Conservation (phyloP, 2,797 vertebrate genomes). For the Mormyrus proboscirostris region DNA sequence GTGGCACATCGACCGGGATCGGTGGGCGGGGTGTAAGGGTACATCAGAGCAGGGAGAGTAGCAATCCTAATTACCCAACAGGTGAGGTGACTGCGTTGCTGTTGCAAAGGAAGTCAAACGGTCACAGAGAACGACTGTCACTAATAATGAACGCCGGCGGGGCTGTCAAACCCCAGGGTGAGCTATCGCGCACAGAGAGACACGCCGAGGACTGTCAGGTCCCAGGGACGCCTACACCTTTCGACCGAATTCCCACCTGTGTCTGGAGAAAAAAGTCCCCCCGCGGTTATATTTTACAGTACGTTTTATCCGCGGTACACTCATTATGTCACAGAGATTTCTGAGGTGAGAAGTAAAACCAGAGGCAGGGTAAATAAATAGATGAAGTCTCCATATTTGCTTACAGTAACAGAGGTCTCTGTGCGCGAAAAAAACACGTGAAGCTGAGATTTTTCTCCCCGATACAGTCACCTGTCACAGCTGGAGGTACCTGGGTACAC, state of each 20-base stretch:
- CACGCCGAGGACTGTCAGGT: constrained; percentile 77
- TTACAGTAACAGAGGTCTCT: not conserved
- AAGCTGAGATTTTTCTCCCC: not conserved
- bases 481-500: not conserved
- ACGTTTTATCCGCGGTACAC: not conserved
- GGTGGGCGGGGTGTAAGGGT: constrained; percentile 91
- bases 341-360: not conserved
- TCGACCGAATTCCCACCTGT: not conserved
- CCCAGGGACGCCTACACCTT: not conserved
- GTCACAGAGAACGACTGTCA: constrained; percentile 76
- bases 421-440: not conserved
- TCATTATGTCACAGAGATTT: not conserved
- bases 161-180: constrained; percentile 87
- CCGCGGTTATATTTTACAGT: not conserved
- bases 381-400: not conserved
- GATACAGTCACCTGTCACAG: not conserved
- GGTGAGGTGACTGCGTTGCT: constrained; percentile 98
- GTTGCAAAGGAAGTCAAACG: constrained; percentile 94
- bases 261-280: not conserved
- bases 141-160: constrained; percentile 99
- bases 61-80: constrained; percentile 99
- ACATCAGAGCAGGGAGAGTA: constrained; percentile 92
- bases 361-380: not conserved
- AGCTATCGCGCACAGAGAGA: constrained; percentile 80
- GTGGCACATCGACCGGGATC: constrained; percentile 60